Percentiles rank a stretch among this genome's conserved stretches.
These are phyloP conservation scores for Pyrrhia umbra DNA, from an alignment of 2,888 invertebrate species.

Conservation along the genomic window DNA sequence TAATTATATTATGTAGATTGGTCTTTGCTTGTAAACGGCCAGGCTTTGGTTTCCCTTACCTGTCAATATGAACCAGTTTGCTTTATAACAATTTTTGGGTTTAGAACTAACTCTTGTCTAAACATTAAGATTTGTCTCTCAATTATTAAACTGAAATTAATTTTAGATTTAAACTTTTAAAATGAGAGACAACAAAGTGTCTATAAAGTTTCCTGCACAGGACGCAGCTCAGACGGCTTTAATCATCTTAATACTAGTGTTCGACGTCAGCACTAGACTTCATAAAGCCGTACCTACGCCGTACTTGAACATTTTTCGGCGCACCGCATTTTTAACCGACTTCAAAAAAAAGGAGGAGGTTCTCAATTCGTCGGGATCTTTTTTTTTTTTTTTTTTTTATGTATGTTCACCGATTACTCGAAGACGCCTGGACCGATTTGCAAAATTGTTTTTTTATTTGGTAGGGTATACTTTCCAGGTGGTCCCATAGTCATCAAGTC, in stretches of 20 bases:
- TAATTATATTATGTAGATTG: constrained; percentile 68
- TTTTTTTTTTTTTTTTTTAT: no score
- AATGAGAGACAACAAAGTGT: not conserved
- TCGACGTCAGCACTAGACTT: constrained; percentile 7
- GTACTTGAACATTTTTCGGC: constrained; percentile 7
- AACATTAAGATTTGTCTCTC: not conserved
- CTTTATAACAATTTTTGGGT: not conserved
- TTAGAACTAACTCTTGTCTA: not conserved
- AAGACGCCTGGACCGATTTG: no score
- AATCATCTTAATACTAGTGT: not conserved
- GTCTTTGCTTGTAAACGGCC: constrained; percentile 32
- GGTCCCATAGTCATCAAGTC: no score
- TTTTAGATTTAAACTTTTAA: not conserved
- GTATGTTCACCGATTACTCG: no score
- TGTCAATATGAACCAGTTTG: constrained; percentile 20
- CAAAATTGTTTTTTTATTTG: no score
- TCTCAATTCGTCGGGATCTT: no score
- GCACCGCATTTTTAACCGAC: no score
- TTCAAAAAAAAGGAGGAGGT: no score
- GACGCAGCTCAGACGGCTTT: constrained; percentile 11
- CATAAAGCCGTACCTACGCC: constrained; percentile 4
- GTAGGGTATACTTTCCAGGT: no score
- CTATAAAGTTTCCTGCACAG: constrained; percentile 12
- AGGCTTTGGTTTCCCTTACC: constrained; percentile 13
- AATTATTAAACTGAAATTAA: not conserved